Base-by-base conservation (phyloP, 37 sponge, comb jelly and placozoan species). In the Geodia barretti region DNA sequence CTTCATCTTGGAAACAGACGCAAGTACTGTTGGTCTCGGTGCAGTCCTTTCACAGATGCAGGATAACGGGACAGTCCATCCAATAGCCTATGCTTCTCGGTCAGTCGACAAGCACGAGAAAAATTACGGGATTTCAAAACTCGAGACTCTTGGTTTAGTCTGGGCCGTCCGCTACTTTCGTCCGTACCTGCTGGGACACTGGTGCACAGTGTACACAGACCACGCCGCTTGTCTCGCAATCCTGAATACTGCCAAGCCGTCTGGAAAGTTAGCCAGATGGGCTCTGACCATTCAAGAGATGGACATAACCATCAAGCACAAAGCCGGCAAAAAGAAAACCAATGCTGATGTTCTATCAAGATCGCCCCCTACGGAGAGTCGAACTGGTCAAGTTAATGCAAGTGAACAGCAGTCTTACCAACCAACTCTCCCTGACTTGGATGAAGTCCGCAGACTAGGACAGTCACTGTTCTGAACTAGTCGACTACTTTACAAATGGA, bases 111-210 rank as follows among this genome's bases (percentile, higher is more conserved):
- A 84, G 30, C 76, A 75, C 28, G 61, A 75, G 62, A 84, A 70
- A 63, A 84, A 89, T 62, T 89, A 84, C n/a, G 75, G 90, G 14
- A 84, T 89, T 30, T 77, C 90, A 5, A 85, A 89, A 60, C 62
- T 89, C 7, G 90, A 89, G 60, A 84, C 90, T 11, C 75, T 89
- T n/a, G 90, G 76, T 60, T 62, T 77, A 39, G 62, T 75, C 14
- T 60, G 76, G 76, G 67, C 78, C 64, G 67, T 77, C 29, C 41
- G 39, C 19, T 82, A 78, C 39, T 83, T 69, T 64, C 80, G 59
- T n/a, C 42, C 66, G 20, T 84, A 84, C 41, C 76, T 89, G 30
- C 64, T 72, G 25, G 78, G 79, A 4, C 73, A 85, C 33, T 62
- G 40, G 4, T 78, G 79, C 41, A 60, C 39, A 9, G 83, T 88